phyloP scores from a whole-genome alignment of 2,797 vertebrate genomes.

The Dallia pectoralis region DNA sequence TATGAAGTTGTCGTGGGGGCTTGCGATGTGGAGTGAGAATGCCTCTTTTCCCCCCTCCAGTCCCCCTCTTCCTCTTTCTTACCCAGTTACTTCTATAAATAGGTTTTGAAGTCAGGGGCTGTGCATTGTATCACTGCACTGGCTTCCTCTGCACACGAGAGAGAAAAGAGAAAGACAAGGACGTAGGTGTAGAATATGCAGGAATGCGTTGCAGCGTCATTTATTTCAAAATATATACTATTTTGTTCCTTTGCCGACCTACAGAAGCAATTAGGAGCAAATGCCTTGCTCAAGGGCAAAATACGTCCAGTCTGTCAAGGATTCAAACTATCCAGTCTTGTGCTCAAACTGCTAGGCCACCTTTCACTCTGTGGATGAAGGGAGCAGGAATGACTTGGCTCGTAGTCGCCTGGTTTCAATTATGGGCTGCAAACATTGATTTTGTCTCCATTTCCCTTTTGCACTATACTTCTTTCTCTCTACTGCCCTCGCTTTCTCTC shows the following conservation, averaged over 20 bases:
- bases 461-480: not conserved
- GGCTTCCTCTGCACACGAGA: conserved; percentile 16
- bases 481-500: not conserved
- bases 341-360: too few relatives aligned
- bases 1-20: conserved; percentile 21
- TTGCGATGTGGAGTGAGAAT: not conserved
- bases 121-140: conserved; percentile 46
- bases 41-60: not conserved
- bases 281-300: too few relatives aligned
- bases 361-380: not conserved
- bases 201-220: conserved; percentile 13
- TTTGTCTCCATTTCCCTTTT: not conserved
- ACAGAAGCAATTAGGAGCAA: too few relatives aligned
- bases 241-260: too few relatives aligned
- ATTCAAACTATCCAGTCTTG: too few relatives aligned
- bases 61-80: conserved; percentile 22
- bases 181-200: not conserved
- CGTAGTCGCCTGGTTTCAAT: conserved; percentile 42
- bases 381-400: conserved; percentile 17
- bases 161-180: not conserved
- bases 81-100: conserved; percentile 55
- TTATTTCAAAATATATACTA: not conserved
- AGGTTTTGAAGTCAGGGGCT: conserved; percentile 42
- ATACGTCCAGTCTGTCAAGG: too few relatives aligned
- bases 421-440: conserved; percentile 37